Conservation (phyloP, 2,797 vertebrate genomes). For the Balearica regulorum region DNA sequence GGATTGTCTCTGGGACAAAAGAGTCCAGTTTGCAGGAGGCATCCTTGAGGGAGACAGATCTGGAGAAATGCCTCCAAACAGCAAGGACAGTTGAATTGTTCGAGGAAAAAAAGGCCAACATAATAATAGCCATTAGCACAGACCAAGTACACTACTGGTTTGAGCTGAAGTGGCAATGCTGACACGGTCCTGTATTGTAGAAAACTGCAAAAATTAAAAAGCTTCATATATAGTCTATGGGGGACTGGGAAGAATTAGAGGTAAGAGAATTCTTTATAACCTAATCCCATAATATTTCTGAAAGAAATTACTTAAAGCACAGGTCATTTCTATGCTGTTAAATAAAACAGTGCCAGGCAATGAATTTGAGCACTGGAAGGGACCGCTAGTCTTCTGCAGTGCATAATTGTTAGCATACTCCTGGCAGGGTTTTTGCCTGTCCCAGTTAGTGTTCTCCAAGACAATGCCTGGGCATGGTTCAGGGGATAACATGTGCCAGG, state of each 20-base stretch:
- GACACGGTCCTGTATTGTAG: neutral
- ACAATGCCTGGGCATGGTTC: conserved; percentile 51
- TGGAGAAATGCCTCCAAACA: neutral
- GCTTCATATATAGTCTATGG: neutral
- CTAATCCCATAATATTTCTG: neutral
- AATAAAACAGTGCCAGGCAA: neutral
- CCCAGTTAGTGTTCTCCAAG: neutral
- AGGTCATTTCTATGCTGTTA: neutral
- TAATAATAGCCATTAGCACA: neutral
- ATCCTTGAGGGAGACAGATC: neutral
- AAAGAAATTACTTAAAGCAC: neutral
- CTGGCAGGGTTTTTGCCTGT: neutral
- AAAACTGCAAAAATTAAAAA: neutral
- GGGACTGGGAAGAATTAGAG: neutral
- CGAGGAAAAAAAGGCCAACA: neutral
- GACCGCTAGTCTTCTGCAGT: neutral
- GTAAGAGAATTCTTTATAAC: neutral
- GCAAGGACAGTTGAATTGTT: neutral
- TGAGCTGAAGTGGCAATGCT: neutral
- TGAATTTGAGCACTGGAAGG: neutral
- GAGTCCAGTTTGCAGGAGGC: neutral
- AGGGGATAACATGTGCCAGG: neutral
- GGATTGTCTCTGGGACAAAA: neutral
- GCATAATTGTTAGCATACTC: conserved; percentile 39
- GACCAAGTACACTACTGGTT: neutral